Conservation (phyloP, 2,888 invertebrate species). For the Cremastobaeus sp. region DNA sequence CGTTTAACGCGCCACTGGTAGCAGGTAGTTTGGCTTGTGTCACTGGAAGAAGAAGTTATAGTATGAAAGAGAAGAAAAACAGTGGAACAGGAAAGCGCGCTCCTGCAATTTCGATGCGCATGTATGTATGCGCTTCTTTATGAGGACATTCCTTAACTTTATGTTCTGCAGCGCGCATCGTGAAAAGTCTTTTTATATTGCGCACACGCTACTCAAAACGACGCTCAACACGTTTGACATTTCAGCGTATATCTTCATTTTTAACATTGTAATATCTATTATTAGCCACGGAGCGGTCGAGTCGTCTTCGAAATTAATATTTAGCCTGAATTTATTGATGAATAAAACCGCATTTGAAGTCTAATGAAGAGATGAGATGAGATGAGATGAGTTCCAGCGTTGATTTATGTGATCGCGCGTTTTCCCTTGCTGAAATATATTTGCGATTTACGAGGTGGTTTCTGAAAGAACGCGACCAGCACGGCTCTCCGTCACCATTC, state of each 20-base stretch:
- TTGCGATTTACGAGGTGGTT: constrained; percentile 4
- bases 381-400: constrained; percentile 24
- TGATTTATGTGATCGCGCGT: constrained; percentile 32
- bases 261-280: constrained; percentile 42
- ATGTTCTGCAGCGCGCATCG: constrained; percentile 50
- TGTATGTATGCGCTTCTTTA: constrained; percentile 73
- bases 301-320: constrained; percentile 25
- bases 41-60: constrained; percentile 60
- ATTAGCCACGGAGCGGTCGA: constrained; percentile 12
- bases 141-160: constrained; percentile 69
- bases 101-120: constrained; percentile 73
- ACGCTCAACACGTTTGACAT: constrained; percentile 40
- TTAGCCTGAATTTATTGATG: constrained; percentile 28
- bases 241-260: constrained; percentile 44
- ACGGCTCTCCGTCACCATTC: neutral
- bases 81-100: constrained; percentile 57
- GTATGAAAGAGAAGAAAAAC: constrained; percentile 57
- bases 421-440: constrained; percentile 11
- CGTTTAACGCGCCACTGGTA: constrained; percentile 69
- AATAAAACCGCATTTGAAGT: constrained; percentile 39
- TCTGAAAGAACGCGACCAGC: constrained; percentile 1
- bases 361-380: constrained; percentile 48
- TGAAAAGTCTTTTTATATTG: constrained; percentile 49
- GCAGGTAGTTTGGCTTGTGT: constrained; percentile 66
- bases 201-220: constrained; percentile 29